A percentile compares a stretch with the other conserved stretches of the same genome.
These are phyloP conservation scores for Dugesia japonica DNA, from an alignment of 2,888 invertebrate species.

Conservation along the genomic window DNA sequence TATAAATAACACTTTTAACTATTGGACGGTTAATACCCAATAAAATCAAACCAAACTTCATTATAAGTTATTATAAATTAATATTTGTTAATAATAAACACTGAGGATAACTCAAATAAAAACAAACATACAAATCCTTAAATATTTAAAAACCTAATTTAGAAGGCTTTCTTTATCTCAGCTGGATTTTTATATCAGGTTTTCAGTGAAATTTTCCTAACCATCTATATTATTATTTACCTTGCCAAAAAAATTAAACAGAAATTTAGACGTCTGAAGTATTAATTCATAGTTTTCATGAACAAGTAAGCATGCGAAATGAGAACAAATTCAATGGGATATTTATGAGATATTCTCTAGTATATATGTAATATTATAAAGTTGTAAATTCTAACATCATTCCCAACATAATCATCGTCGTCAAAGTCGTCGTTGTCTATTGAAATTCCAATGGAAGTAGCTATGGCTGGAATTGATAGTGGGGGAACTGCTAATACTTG, in stretches of 20 bases:
- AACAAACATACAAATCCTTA: not conserved
- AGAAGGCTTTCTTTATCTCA: not conserved
- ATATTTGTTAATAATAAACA: not conserved
- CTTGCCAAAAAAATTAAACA: not conserved
- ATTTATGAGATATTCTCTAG: not conserved
- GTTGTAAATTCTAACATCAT: no score
- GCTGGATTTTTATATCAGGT: not conserved
- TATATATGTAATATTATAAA: not conserved
- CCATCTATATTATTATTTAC: conserved; percentile 1
- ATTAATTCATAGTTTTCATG: not conserved
- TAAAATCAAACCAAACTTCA: not conserved
- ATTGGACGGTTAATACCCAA: not conserved
- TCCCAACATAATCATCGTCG: no score
- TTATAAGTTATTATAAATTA: not conserved
- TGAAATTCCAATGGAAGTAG: conserved; percentile 42
- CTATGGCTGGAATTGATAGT: conserved; percentile 40
- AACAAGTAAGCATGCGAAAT: not conserved
- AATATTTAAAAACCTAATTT: not conserved
- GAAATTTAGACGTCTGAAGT: not conserved
- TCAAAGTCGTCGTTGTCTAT: not conserved
- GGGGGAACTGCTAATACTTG: conserved; percentile 20
- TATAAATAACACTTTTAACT: not conserved
- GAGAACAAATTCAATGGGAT: not conserved
- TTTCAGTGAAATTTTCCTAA: not conserved
- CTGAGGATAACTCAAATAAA: not conserved